Conservation (phyloP, 1,140 invertebrate genomes). For the Manduca sexta region DNA sequence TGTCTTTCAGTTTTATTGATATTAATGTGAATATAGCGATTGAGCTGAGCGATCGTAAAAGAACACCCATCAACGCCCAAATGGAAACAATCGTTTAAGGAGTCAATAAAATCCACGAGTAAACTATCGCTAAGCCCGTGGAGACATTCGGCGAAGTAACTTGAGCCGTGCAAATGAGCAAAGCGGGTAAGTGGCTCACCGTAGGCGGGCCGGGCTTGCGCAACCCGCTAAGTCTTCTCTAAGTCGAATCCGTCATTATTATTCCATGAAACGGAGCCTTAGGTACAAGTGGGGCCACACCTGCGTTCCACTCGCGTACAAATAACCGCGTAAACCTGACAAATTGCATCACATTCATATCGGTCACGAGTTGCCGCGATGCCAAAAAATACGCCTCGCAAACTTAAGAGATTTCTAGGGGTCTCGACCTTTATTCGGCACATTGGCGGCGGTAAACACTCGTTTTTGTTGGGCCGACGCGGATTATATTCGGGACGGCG, state of each 20-base stretch:
- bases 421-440: constrained; percentile 20
- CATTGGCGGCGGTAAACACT: constrained; percentile 14
- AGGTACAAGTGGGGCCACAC: constrained; percentile 21
- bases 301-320: constrained; percentile 39
- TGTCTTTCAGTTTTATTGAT: constrained; percentile 9
- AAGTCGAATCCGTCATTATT: constrained; percentile 58
- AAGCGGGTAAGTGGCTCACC: constrained; percentile 7
- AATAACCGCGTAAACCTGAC: constrained; percentile 56
- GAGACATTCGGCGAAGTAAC: constrained; percentile 12
- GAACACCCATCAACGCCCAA: background rate
- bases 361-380: constrained; percentile 23
- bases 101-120: constrained; percentile 1
- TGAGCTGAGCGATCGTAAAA: background rate
- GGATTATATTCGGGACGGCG: constrained; percentile 19
- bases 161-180: constrained; percentile 24
- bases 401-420: constrained; percentile 30
- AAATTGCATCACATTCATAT: constrained; percentile 56
- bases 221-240: constrained; percentile 31
- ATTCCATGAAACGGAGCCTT: constrained; percentile 35
- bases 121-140: constrained; percentile 3
- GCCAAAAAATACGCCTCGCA: constrained; percentile 28
- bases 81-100: background rate
- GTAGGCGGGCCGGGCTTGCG: background rate
- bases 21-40: background rate
- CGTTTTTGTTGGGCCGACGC: constrained; percentile 20